phyloP scores from a whole-genome alignment of 2,113 vertebrate genomes.

The Lagopus muta region DNA sequence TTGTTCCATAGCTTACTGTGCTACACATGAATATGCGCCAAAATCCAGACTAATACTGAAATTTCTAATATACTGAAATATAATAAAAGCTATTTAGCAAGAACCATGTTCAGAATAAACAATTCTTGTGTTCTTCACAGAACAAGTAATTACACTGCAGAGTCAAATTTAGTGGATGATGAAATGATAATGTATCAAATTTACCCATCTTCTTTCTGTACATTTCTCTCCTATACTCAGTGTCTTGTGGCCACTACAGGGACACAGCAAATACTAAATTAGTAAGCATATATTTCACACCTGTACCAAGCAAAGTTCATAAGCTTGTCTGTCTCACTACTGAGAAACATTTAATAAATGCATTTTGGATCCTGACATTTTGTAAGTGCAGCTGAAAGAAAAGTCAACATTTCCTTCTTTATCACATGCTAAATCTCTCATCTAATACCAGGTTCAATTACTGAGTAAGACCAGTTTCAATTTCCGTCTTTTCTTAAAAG shows the following conservation, averaged over 20 bases:
- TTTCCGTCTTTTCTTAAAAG: neutral
- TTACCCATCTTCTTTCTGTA: neutral
- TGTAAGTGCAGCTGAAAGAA: neutral
- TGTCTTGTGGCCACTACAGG: no score
- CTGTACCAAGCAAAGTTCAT: neutral
- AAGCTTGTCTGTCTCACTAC: neutral
- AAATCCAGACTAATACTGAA: no score
- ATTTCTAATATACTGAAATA: no score
- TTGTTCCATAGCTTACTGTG: no score
- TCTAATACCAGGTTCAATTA: neutral
- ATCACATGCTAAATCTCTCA: neutral
- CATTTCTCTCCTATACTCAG: neutral
- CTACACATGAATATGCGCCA: no score
- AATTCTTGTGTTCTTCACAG: no score
- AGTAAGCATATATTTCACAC: neutral
- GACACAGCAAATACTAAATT: neutral
- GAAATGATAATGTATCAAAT: no score
- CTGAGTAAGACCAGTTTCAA: neutral
- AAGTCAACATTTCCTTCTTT: neutral
- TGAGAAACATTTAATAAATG: neutral
- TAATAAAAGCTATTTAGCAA: no score
- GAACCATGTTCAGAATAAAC: no score
- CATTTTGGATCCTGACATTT: neutral
- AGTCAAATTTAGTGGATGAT: no score
- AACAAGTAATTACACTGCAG: no score